Base-by-base conservation (phyloP, 1,140 invertebrate species). In the Trichonephila clavata region DNA sequence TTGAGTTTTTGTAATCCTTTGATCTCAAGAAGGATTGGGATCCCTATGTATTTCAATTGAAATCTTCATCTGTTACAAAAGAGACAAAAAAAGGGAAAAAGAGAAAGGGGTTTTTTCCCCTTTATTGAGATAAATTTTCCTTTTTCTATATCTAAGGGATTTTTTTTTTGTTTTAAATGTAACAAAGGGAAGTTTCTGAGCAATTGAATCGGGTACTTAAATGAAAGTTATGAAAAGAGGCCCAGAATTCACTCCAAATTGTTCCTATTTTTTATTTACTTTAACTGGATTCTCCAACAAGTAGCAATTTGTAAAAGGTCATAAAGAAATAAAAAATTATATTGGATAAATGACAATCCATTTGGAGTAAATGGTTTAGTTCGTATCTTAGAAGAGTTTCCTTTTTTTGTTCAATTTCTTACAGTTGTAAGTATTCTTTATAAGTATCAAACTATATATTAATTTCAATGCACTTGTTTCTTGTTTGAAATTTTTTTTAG, bases 1-100 rank as follows among this genome's bases (percentile, higher is more conserved):
- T 27, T 68, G 65, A 68, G 24, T 68, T 24, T 68, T 68, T 68
- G 65, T 68, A 68, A 68, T 68, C 65, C 65, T 21, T 68, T 68
- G n/a, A 68, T 68, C 65, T 68, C 65, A 27, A n/a, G n/a, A 24
- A 68, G 65, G 24, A 68, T 68, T 27, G 27, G 65, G 65, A 68
- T 68, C 65, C 24, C n/a, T 68, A 68, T 68, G 13, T 68, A 68
- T 68, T 68, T 68, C n/a, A 27, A 8, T 13, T 68, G 65, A 68
- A 68, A 68, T 68, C 65, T 68, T 68, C 24, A 68, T 68, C 24
- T n/a, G 2, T 13, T n/a, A 13, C 63, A 50, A 50, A 13, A 50
- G 10, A 7, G 10, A 50, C 7, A 50, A 50, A 50, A 13, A 13
- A 13, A 50, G 10, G 50, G 50, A 50, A 13, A 21, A 8, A 24